These are phyloP conservation scores for Noctuana brunneofusca DNA, from an alignment of 2,888 invertebrate species.

Conservation along the genomic window DNA sequence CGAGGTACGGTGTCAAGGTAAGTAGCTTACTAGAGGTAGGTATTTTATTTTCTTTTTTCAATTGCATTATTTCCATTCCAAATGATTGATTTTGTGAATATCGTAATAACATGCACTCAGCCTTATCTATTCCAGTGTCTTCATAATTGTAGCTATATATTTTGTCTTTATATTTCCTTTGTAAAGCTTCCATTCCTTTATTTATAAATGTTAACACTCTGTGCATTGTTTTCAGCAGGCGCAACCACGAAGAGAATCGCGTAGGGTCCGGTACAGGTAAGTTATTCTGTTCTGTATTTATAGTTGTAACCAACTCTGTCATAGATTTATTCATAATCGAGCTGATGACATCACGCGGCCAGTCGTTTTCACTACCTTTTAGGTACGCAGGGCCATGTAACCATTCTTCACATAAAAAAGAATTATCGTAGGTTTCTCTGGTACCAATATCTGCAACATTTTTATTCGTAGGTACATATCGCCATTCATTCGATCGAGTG, in stretches of 20 bases:
- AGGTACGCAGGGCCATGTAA: conserved; percentile 7
- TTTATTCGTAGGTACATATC: conserved; percentile 9
- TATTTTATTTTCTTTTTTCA: neutral
- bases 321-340: neutral
- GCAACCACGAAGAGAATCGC: conserved; percentile 9
- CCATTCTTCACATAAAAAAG: neutral
- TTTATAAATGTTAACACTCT: no score
- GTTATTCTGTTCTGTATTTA: neutral
- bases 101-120: neutral
- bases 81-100: conserved; percentile 7
- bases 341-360: conserved; percentile 1
- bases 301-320: neutral
- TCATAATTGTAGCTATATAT: neutral
- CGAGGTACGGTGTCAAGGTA: conserved; percentile 7
- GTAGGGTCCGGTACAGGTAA: conserved; percentile 10
- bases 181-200: no score
- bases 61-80: neutral
- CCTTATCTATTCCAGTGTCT: neutral
- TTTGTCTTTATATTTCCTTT: no score
- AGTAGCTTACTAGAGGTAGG: conserved; percentile 3
- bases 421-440: neutral
- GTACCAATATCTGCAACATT: conserved; percentile 14
- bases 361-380: neutral
- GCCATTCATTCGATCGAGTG: neutral
- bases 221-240: neutral